Conservation (phyloP, 2,113 vertebrate genomes). For the Apaloderma vittatum region DNA sequence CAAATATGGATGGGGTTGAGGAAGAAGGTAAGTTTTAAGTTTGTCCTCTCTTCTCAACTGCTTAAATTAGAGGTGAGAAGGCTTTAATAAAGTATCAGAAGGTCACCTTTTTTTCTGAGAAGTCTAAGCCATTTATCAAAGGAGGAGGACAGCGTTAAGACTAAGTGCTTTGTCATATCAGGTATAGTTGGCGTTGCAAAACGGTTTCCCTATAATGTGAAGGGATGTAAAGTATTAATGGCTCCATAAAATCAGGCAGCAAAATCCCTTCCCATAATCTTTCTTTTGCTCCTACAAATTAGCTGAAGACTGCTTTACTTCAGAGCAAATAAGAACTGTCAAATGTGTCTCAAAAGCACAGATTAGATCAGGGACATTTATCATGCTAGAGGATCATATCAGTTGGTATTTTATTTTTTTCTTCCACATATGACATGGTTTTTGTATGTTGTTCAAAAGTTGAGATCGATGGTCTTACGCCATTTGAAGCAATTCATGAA, state of each 20-base stretch:
- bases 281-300: background rate
- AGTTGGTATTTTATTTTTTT: background rate
- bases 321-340: background rate
- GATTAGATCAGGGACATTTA: background rate
- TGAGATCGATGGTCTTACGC: background rate
- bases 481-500: background rate
- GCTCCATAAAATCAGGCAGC: background rate
- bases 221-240: background rate
- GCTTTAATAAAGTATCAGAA: background rate
- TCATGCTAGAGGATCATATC: background rate
- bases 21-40: background rate
- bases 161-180: background rate
- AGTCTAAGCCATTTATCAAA: background rate
- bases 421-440: background rate
- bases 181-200: background rate
- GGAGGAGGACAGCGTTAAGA: background rate
- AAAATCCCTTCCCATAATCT: constrained; percentile 12
- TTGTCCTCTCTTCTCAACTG: background rate
- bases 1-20: background rate
- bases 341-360: background rate
- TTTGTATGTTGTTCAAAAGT: background rate
- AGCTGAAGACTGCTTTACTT: constrained; percentile 37
- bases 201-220: background rate
- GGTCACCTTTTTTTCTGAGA: background rate
- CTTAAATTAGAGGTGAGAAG: background rate